A percentile compares a stretch with the other conserved stretches of the same genome.
Conservation (phyloP, 2,888 invertebrate genomes). For the Melieria crassipennis region DNA sequence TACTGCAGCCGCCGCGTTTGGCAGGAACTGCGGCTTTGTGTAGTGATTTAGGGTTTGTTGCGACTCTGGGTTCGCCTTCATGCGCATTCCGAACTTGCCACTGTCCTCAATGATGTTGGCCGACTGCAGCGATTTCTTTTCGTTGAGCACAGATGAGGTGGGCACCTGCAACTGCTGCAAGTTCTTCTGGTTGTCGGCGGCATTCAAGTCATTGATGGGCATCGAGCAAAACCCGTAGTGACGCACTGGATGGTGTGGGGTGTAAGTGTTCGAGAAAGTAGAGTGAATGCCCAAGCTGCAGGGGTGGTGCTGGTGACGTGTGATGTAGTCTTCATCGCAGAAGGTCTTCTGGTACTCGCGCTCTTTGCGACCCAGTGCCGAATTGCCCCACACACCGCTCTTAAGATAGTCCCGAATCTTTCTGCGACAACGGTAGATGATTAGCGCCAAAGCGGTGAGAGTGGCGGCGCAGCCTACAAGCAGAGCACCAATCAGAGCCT, state of each 20-base stretch:
- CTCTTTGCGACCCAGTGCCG: conserved; percentile 74
- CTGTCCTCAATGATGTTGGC: conserved; percentile 52
- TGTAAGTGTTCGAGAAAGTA: conserved; percentile 62
- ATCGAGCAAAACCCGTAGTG: conserved; percentile 73
- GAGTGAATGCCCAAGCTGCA: conserved; percentile 64
- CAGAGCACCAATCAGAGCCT: conserved; percentile 81
- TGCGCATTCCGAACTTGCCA: conserved; percentile 62
- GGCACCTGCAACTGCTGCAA: conserved; percentile 65
- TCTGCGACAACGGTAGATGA: conserved; percentile 82
- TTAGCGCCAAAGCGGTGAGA: conserved; percentile 76
- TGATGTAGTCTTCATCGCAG: conserved; percentile 83
- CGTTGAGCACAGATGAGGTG: conserved; percentile 59
- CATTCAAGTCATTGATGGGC: conserved; percentile 89
- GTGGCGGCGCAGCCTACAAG: conserved; percentile 79
- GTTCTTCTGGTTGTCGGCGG: conserved; percentile 53
- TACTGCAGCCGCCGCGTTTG: conserved; percentile 52
- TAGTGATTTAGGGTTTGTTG: conserved; percentile 56
- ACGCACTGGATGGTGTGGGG: conserved; percentile 65
- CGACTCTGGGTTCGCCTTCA: conserved; percentile 51
- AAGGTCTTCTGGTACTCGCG: conserved; percentile 91
- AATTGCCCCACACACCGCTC: conserved; percentile 67
- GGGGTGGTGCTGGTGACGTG: conserved; percentile 66
- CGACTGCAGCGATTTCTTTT: conserved; percentile 51
- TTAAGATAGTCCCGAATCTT: conserved; percentile 84
- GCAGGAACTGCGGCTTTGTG: conserved; percentile 57